These are phyloP conservation scores for Paramormyrops hopkinsi DNA, from an alignment of 2,797 vertebrate species.

Conservation along the genomic window DNA sequence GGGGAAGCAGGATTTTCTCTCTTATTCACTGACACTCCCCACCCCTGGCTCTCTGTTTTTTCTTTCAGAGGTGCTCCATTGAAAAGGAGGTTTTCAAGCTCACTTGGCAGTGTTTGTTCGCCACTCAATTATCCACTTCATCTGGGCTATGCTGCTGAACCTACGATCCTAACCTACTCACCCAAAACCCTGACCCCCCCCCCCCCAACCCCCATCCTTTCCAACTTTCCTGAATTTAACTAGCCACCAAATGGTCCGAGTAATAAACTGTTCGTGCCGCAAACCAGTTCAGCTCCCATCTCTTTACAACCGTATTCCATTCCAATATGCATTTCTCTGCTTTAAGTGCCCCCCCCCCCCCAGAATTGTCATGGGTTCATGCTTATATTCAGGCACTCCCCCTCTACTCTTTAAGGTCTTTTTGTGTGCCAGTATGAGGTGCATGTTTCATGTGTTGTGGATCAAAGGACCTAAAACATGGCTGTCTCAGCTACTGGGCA, in stretches of 20 bases:
- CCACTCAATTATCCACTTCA: conserved; percentile 74
- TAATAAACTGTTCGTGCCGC: conserved; percentile 39
- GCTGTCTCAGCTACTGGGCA: conserved; percentile 49
- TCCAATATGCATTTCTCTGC: conserved; percentile 32
- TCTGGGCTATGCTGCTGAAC: conserved; percentile 45
- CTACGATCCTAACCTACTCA: conserved; percentile 32
- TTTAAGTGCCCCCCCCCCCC: background rate
- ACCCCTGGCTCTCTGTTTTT: conserved; percentile 37
- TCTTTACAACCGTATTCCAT: conserved; percentile 38
- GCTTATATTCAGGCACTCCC: background rate
- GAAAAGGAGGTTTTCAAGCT: conserved; percentile 48
- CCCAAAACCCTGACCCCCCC: background rate
- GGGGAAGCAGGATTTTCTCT: conserved; percentile 63
- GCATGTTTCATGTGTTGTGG: conserved; percentile 35
- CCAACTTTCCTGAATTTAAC: conserved; percentile 29
- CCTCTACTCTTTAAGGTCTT: background rate
- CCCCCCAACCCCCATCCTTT: conserved; percentile 27
- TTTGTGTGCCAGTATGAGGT: background rate
- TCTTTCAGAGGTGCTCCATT: conserved; percentile 38
- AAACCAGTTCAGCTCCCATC: conserved; percentile 29
- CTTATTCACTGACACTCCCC: conserved; percentile 40
- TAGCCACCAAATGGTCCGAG: conserved; percentile 48
- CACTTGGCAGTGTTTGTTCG: conserved; percentile 64
- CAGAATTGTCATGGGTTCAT: background rate
- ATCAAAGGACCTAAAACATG: conserved; percentile 46